phyloP scores from a whole-genome alignment of 2,797 vertebrate genomes.

The Champsocephalus gunnari region DNA sequence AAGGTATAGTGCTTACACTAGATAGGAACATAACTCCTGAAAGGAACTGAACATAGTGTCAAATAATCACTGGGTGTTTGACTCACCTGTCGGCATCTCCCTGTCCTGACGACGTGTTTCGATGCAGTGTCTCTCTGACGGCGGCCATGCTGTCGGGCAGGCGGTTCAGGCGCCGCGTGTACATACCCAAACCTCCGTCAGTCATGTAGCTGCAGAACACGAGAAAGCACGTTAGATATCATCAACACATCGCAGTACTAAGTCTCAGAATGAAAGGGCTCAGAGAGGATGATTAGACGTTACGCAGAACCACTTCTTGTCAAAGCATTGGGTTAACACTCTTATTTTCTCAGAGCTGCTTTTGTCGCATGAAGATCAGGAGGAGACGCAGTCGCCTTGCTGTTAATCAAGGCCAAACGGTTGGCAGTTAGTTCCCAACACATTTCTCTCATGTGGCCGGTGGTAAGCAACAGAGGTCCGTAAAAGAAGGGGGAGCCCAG shows the following conservation, averaged over 20 bases:
- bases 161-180: conserved; percentile 92
- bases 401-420: conserved; percentile 41
- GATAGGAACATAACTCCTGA: not conserved
- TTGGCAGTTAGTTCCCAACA: conserved; percentile 18
- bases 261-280: conserved; percentile 5
- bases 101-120: conserved; percentile 88
- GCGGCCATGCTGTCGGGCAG: conserved; percentile 93
- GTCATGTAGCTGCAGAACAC: conserved; percentile 92
- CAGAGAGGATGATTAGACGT: not conserved
- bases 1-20: not conserved
- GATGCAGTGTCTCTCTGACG: conserved; percentile 92
- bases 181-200: conserved; percentile 94
- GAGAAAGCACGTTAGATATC: conserved; percentile 12
- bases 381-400: conserved; percentile 39
- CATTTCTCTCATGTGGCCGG: conserved; percentile 39
- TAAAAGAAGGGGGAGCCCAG: too few relatives aligned
- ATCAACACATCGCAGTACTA: not conserved
- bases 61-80: not conserved
- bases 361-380: conserved; percentile 30
- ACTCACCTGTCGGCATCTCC: conserved; percentile 96
- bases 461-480: conserved; percentile 33
- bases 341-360: conserved; percentile 21
- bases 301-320: conserved; percentile 8
- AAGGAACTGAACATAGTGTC: not conserved
- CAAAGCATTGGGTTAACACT: conserved; percentile 9